Evolutionary conservation across 2,113 vertebrate genomes (phyloP), one percentile per base, ranked within the genome.

Genomic region (Ophiodon elongatus): DNA sequence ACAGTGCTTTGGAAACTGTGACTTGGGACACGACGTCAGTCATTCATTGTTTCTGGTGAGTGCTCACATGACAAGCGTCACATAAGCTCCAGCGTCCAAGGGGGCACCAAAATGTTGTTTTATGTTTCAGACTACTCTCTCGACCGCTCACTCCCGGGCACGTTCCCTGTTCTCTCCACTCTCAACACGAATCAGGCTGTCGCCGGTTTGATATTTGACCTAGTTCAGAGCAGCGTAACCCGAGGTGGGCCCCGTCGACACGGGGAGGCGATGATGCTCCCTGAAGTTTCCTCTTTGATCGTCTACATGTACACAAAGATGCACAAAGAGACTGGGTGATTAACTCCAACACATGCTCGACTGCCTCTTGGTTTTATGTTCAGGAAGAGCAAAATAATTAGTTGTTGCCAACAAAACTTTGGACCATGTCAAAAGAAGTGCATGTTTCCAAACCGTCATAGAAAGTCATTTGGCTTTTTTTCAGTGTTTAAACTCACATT

Each of bases 141-240:
- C 27, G 11, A n/a, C 35, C 1, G 14, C 69, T 85, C 54, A 3
- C 45, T 68, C 33, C 0, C n/a, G 63, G 39, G 69, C 62, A 0
- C 13, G 17, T 41, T 76, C 45, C 74, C 78, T 19, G 47, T 21
- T 6, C 39, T 4, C 70, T 37, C n/a, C 10, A 4, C 62, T 68
- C 63, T 69, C 83, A 65, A 54, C 65, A 79, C 59, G 56, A 78
- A 62, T 76, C 73, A 37, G 63, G 54, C 75, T 45, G 62, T 2
- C 45, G 68, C 68, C 2, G 73, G 76, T 85, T 88, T 92, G 76
- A 84, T 85, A 79, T 73, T 67, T 85, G 85, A 85, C 83, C 85
- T 9, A 86, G 41, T 88, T 90, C 29, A 31, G 56, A 11, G 73
- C 78, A 29, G 80, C 17, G 1, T 31, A 63, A 83, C 86, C 76